phyloP scores from a whole-genome alignment of 2,113 vertebrate genomes.

The Emydura subglobosa region DNA sequence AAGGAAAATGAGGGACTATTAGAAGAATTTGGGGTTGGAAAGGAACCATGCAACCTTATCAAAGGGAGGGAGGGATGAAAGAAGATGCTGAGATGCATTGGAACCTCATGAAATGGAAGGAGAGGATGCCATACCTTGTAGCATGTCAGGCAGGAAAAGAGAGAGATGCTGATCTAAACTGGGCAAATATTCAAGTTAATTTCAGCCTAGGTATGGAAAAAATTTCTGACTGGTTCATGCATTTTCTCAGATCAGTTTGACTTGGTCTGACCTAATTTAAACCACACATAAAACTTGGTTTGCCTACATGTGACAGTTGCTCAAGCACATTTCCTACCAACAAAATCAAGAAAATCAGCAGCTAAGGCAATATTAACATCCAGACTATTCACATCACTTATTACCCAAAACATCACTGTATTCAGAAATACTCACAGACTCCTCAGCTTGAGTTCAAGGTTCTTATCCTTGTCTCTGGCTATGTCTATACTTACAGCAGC shows the following conservation, averaged over 20 bases:
- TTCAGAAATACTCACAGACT: neutral
- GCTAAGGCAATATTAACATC: neutral
- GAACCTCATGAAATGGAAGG: neutral
- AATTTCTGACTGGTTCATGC: neutral
- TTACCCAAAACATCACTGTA: neutral
- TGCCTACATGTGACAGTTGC: neutral
- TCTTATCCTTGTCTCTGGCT: neutral
- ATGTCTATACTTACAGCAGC: neutral
- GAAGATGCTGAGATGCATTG: neutral
- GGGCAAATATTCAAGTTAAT: neutral
- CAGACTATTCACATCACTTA: neutral
- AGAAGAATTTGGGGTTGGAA: neutral
- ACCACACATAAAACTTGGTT: neutral
- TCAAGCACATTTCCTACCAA: neutral
- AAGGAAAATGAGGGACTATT: neutral
- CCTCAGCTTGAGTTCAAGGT: neutral
- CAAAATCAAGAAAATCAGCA: neutral
- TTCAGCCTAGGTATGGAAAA: neutral
- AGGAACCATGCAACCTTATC: neutral
- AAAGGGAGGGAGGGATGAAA: neutral
- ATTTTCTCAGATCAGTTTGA: neutral
- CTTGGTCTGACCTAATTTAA: neutral
- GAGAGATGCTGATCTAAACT: neutral
- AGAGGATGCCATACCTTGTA: neutral
- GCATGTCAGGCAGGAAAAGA: neutral